Evolutionary conservation across 2,113 vertebrate genomes (phyloP).

Genomic region (Equus quagga): DNA sequence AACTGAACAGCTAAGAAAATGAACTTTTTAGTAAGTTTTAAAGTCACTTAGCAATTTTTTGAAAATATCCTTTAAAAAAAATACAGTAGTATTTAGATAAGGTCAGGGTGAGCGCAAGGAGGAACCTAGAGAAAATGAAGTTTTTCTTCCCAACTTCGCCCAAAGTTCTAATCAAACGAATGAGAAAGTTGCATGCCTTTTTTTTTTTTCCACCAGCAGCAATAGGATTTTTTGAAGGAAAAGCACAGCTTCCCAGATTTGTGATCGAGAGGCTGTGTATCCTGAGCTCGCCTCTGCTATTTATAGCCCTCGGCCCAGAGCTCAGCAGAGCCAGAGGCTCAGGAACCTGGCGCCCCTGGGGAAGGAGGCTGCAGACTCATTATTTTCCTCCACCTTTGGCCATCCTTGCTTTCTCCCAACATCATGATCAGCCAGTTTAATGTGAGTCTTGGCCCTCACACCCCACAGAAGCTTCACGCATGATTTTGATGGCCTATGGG

Average conservation of each 20-base stretch:
- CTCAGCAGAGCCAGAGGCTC: background rate
- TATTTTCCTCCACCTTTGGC: constrained; percentile 5
- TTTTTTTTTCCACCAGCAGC: background rate
- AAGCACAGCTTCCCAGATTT: background rate
- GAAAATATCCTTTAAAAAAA: background rate
- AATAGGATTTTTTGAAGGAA: background rate
- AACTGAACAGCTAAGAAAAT: background rate
- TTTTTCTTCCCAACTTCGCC: background rate
- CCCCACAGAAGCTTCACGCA: background rate
- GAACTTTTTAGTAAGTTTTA: background rate
- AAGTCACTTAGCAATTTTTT: background rate
- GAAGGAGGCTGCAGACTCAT: background rate
- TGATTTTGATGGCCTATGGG: background rate
- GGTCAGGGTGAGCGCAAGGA: background rate
- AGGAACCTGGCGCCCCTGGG: background rate
- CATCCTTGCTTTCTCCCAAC: background rate
- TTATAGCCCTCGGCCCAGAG: background rate
- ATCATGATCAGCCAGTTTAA: background rate
- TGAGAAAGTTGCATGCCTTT: background rate
- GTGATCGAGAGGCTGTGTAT: background rate
- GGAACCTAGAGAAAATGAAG: background rate
- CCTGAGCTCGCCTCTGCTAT: background rate
- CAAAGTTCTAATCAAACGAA: background rate
- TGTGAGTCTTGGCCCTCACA: background rate
- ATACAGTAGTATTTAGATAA: background rate